A percentile compares a stretch with the other conserved stretches of the same genome.
phyloP scores from a whole-genome alignment of 1,140 invertebrate species.

The Cydia amplana region DNA sequence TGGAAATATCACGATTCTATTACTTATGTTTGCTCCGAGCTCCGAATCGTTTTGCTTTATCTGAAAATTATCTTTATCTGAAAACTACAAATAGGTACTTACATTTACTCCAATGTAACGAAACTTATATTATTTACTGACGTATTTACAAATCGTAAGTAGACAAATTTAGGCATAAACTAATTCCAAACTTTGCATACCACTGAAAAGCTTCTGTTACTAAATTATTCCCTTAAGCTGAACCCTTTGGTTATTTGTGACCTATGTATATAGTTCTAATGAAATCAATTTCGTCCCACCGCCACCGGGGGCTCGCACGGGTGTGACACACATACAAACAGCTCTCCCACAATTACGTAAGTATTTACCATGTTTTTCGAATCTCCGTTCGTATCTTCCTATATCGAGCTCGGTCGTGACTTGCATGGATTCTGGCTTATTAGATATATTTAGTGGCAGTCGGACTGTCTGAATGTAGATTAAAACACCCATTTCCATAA shows the following conservation, averaged over 20 bases:
- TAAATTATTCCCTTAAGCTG: neutral
- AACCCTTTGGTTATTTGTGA: neutral
- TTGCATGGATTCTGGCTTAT: constrained; percentile 58
- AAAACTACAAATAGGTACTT: too few relatives aligned
- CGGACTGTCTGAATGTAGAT: constrained; percentile 50
- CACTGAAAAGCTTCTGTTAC: neutral
- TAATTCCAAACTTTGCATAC: too few relatives aligned
- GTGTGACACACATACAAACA: constrained; percentile 45
- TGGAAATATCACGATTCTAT: neutral
- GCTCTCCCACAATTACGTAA: constrained; percentile 39
- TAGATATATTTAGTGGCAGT: constrained; percentile 39
- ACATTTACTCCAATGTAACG: too few relatives aligned
- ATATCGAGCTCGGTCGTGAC: constrained; percentile 66
- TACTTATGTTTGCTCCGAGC: neutral
- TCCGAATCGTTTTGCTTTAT: too few relatives aligned
- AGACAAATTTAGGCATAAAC: too few relatives aligned
- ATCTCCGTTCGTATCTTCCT: constrained; percentile 51
- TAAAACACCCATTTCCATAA: constrained; percentile 66
- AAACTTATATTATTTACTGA: too few relatives aligned
- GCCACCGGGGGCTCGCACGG: constrained; percentile 23
- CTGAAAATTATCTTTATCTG: too few relatives aligned
- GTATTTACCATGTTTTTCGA: constrained; percentile 65
- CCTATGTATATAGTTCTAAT: constrained; percentile 43
- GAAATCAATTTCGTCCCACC: constrained; percentile 69
- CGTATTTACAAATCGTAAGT: too few relatives aligned